phyloP scores from a whole-genome alignment of 2,797 vertebrate species.

The Tolypeutes matacus region DNA sequence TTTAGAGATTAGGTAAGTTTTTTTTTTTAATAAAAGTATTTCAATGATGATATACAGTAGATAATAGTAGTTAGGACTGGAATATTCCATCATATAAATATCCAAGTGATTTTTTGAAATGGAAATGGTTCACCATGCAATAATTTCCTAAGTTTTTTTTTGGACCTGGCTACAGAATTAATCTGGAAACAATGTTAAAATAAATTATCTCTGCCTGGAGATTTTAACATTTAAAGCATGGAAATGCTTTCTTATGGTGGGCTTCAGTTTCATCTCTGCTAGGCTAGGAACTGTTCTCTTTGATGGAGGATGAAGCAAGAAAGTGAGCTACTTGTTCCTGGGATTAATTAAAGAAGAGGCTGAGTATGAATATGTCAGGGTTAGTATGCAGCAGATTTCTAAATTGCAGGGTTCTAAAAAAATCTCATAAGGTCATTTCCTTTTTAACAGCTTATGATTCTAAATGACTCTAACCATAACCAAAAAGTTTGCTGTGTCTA shows the following conservation, averaged over 20 bases:
- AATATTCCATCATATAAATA: slow-evolving; percentile 56
- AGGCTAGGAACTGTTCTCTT: neutral
- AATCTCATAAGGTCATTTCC: slow-evolving; percentile 28
- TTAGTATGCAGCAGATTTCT: neutral
- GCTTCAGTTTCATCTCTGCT: slow-evolving; percentile 27
- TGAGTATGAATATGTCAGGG: neutral
- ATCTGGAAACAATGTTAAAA: slow-evolving; percentile 23
- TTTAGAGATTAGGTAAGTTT: neutral
- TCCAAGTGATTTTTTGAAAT: slow-evolving; percentile 30
- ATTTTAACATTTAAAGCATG: slow-evolving; percentile 47
- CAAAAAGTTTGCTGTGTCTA: slow-evolving; percentile 8
- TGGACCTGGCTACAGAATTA: slow-evolving; percentile 39
- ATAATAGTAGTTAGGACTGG: slow-evolving; percentile 14
- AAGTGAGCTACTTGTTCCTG: slow-evolving; percentile 2
- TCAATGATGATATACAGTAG: slow-evolving; percentile 40
- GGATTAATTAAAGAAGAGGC: neutral
- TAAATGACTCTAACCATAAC: slow-evolving; percentile 53
- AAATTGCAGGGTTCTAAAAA: neutral
- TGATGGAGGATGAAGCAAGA: slow-evolving; percentile 6
- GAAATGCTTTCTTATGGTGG: neutral
- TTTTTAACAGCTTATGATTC: slow-evolving; percentile 39
- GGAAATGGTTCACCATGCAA: neutral
- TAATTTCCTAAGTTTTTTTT: neutral
- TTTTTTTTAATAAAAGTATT: slow-evolving; percentile 30
- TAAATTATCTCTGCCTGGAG: neutral